phyloP scores from a whole-genome alignment of 2,113 vertebrate genomes.

The Alexandromys fortis region DNA sequence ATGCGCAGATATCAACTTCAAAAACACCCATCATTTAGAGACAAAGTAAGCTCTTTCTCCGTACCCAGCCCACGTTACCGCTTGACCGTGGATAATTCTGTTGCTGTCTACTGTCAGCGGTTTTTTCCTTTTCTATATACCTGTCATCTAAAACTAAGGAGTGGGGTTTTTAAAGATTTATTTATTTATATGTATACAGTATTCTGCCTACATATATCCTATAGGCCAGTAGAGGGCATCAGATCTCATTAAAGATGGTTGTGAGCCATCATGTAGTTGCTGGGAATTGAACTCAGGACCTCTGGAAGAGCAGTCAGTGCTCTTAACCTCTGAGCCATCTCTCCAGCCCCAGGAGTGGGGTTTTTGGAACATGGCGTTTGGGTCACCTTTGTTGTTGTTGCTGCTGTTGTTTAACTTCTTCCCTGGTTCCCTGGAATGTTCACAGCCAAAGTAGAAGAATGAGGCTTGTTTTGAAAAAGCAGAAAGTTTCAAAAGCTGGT shows the following conservation, averaged over 20 bases:
- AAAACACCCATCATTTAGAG: conserved; percentile 25
- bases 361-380: neutral
- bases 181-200: too few relatives aligned
- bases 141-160: conserved; percentile 19
- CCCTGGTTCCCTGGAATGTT: neutral
- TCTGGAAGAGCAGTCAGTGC: too few relatives aligned
- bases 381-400: neutral
- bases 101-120: neutral
- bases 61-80: neutral
- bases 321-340: too few relatives aligned
- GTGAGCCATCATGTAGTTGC: too few relatives aligned
- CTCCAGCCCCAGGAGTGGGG: too few relatives aligned
- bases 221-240: too few relatives aligned
- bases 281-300: too few relatives aligned
- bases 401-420: neutral
- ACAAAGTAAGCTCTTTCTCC: neutral
- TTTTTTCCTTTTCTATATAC: neutral
- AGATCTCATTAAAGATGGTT: too few relatives aligned
- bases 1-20: neutral
- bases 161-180: conserved; percentile 3
- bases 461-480: neutral
- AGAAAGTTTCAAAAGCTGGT: neutral
- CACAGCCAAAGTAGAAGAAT: neutral
- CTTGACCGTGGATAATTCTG: neutral
- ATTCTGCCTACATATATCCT: too few relatives aligned